A percentile compares a stretch with the other conserved stretches of the same genome.
Conservation (phyloP, 2,888 invertebrate genomes). For the Temnothorax unifasciatus region DNA sequence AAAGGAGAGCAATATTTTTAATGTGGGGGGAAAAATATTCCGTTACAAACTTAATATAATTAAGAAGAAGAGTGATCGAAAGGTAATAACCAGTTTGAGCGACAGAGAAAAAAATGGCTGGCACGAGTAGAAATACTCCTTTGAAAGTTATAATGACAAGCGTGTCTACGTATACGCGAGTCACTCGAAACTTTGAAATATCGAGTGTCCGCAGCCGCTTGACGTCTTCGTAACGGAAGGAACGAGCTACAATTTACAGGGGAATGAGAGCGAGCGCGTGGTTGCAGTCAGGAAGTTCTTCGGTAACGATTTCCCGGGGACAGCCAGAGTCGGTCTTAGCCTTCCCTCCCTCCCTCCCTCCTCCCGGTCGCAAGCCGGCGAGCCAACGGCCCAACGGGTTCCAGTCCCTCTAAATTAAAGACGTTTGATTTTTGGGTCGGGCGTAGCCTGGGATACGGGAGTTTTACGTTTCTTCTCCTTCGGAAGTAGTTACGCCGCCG, state of each 20-base stretch:
- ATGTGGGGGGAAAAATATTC: neutral
- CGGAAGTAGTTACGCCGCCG: slow-evolving; percentile 53
- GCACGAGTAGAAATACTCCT: slow-evolving; percentile 7
- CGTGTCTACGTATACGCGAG: slow-evolving; percentile 23
- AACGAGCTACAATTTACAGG: slow-evolving; percentile 46
- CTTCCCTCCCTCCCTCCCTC: neutral
- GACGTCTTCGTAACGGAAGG: slow-evolving; percentile 46
- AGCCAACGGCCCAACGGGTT: slow-evolving; percentile 10
- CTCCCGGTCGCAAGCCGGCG: neutral
- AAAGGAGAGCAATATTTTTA: neutral
- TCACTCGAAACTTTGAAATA: slow-evolving; percentile 59
- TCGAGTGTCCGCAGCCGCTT: slow-evolving; percentile 55
- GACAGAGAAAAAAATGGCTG: neutral
- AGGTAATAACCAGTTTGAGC: neutral
- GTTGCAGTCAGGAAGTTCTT: slow-evolving; percentile 34
- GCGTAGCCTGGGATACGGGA: slow-evolving; percentile 37
- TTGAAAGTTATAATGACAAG: slow-evolving; percentile 44
- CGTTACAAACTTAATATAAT: neutral
- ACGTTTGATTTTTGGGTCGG: slow-evolving; percentile 53
- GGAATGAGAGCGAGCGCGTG: neutral
- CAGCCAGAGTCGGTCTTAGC: slow-evolving; percentile 16
- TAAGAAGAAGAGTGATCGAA: neutral
- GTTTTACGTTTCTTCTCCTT: slow-evolving; percentile 54
- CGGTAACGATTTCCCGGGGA: slow-evolving; percentile 49
- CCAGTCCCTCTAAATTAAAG: slow-evolving; percentile 48